phyloP scores from a whole-genome alignment of 2,797 vertebrate species.

The Labeo calbasu region DNA sequence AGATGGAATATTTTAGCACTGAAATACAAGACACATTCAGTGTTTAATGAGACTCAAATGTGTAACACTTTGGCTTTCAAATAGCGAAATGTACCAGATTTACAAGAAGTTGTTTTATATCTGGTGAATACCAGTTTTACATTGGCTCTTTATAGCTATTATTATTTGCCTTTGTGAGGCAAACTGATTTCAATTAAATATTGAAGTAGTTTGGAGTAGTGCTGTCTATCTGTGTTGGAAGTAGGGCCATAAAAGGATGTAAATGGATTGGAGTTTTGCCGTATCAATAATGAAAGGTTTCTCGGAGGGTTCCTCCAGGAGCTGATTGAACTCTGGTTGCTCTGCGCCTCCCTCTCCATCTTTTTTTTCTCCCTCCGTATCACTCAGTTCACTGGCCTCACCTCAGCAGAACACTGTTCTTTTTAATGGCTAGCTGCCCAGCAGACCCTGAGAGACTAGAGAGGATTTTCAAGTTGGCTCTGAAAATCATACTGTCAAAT shows the following conservation, averaged over 20 bases:
- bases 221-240: conserved; percentile 3
- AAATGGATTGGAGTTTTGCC: conserved; percentile 3
- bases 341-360: background rate
- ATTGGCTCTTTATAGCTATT: background rate
- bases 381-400: background rate
- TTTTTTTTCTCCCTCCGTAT: background rate
- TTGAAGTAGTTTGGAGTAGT: background rate
- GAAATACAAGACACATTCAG: conserved; percentile 11
- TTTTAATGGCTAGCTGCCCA: background rate
- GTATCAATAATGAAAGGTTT: conserved; percentile 22
- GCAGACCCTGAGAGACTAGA: background rate
- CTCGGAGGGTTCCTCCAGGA: conserved; percentile 2
- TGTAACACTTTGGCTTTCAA: background rate
- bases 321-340: conserved; percentile 8
- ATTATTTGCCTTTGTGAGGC: background rate
- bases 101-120: conserved; percentile 16
- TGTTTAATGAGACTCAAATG: background rate
- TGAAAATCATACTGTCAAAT: conserved; percentile 1
- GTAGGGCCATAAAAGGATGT: conserved; percentile 16
- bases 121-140: background rate
- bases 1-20: conserved; percentile 26
- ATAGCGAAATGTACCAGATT: background rate
- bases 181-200: background rate
- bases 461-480: background rate
- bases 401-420: background rate